phyloP scores from a whole-genome alignment of 2,888 invertebrate species.

The Hermaeophaga mercurialis region DNA sequence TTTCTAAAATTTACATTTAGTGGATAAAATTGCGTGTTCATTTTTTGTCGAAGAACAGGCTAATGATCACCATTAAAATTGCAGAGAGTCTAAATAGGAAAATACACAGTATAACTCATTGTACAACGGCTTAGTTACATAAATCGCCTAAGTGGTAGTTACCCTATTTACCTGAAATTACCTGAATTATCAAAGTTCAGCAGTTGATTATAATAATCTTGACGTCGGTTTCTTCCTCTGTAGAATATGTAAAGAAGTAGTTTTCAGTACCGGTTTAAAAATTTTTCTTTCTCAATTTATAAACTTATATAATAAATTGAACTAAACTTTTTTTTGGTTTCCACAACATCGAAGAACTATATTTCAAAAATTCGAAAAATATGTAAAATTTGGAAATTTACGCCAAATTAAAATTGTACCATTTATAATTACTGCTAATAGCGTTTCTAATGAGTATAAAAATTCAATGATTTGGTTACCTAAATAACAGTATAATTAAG shows the following conservation, averaged over 20 bases:
- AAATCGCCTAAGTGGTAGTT: conserved; percentile 1
- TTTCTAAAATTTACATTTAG: too few relatives aligned
- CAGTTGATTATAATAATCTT: conserved; percentile 8
- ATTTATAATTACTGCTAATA: too few relatives aligned
- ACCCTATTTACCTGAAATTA: conserved; percentile 14
- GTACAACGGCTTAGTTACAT: conserved; percentile 10
- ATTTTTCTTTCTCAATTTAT: not conserved
- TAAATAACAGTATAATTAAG: too few relatives aligned
- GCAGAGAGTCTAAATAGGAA: not conserved
- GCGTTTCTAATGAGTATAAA: too few relatives aligned
- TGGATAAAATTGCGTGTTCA: not conserved
- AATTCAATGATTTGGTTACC: too few relatives aligned
- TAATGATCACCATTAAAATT: not conserved
- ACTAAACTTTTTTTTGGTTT: too few relatives aligned
- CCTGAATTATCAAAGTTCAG: conserved; percentile 18
- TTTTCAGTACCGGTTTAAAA: not conserved
- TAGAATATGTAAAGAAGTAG: too few relatives aligned
- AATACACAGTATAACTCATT: not conserved
- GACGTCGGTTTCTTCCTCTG: not conserved
- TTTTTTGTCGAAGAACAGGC: not conserved
- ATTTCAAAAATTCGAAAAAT: too few relatives aligned
- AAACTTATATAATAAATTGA: not conserved
- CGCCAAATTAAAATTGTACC: too few relatives aligned
- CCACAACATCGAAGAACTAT: too few relatives aligned
- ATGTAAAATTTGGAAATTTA: too few relatives aligned